These are phyloP conservation scores for Syngnathus scovelli DNA, from an alignment of 2,113 vertebrate genomes.

Conservation along the genomic window DNA sequence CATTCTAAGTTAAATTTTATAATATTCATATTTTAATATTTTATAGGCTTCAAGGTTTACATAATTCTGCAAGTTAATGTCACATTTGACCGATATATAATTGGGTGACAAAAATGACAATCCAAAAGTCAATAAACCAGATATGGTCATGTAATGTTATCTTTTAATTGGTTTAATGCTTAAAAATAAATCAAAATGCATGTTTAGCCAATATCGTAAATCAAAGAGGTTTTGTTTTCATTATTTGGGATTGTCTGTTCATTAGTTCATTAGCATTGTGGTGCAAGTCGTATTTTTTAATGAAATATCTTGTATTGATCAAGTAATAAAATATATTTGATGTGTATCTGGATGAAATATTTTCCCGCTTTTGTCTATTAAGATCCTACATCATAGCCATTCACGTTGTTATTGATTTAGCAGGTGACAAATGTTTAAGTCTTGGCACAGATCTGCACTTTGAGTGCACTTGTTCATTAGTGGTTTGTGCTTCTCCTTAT, in stretches of 20 bases:
- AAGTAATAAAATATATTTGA: not conserved
- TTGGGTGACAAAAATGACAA: no score
- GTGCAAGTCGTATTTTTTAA: not conserved
- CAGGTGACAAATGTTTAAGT: not conserved
- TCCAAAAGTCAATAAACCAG: no score
- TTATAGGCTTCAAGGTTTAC: no score
- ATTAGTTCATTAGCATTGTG: not conserved
- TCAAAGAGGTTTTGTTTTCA: not conserved
- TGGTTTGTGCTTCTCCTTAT: not conserved
- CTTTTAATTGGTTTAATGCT: no score
- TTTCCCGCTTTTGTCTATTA: not conserved
- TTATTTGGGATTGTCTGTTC: not conserved
- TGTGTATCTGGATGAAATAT: not conserved
- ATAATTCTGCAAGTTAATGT: no score
- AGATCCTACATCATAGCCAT: not conserved
- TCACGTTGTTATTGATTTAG: not conserved
- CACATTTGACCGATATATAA: no score
- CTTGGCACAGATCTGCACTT: not conserved
- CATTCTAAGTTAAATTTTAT: no score
- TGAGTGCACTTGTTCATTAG: constrained; percentile 3
- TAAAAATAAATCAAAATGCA: not conserved
- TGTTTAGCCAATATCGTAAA: no score
- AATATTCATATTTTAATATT: no score
- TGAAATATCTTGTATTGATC: not conserved
- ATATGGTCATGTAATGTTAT: no score